Conservation (phyloP, 2,113 vertebrate species). For the Andinoacara biseriatus region DNA sequence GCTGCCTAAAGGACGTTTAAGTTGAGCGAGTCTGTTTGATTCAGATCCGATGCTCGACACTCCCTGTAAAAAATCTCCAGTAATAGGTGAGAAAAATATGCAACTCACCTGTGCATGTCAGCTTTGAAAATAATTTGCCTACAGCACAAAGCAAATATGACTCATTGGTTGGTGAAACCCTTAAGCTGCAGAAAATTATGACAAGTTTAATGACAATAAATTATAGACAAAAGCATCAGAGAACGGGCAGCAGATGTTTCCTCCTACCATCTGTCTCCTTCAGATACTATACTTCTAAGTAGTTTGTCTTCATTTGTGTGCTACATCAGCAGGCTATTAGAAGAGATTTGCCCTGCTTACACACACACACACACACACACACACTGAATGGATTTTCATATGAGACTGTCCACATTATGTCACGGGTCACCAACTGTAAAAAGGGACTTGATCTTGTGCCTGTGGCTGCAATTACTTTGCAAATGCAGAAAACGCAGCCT, state of each 20-base stretch:
- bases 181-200: not conserved
- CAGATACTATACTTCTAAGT: conserved; percentile 20
- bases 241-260: conserved; percentile 21
- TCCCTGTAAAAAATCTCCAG: not conserved
- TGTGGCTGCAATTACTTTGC: conserved; percentile 17
- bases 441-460: conserved; percentile 28
- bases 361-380: conserved; percentile 26
- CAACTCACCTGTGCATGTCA: not conserved
- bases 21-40: not conserved
- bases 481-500: conserved; percentile 24
- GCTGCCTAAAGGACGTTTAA: not conserved
- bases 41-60: not conserved
- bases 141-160: not conserved
- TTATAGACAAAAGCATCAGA: conserved; percentile 18
- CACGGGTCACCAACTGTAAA: conserved; percentile 29
- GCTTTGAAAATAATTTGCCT: not conserved
- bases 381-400: conserved; percentile 39
- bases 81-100: not conserved
- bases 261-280: conserved; percentile 34
- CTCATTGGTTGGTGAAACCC: not conserved
- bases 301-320: conserved; percentile 43
- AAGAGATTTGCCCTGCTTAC: conserved; percentile 45
- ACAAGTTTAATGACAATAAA: not conserved
- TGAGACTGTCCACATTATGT: conserved; percentile 42
- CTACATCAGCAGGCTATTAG: conserved; percentile 30